Evolutionary conservation across 2,888 invertebrate species (phyloP), one percentile per base, ranked within the genome.

Genomic region (Meghimatium bilineatum): DNA sequence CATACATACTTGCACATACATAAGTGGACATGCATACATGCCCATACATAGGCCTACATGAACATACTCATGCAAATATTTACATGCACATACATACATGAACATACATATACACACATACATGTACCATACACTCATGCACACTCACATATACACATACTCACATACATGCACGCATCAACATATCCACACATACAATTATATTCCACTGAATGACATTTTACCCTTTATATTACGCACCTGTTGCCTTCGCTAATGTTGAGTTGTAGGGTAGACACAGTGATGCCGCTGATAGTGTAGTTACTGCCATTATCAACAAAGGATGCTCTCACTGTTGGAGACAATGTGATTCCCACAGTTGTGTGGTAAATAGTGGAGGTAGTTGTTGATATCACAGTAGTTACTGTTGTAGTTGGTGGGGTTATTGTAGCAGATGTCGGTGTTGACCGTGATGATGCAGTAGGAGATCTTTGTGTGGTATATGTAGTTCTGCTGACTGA

Each of bases 301-400:
- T 81, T 85, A 85, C 75, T 80, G 66, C 85, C 86, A 84, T 87
- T 82, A 82, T 86, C 80, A 76, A 74, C 32, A 79, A 85, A 87
- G 10, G 69, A 83, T 72, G 85, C 84, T 71, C 78, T 66, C 36
- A 83, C 80, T 52, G 85, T 56, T 60, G 88, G 82, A 60, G 86
- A 82, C 56, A 84, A 74, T 69, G 86, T 85, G 63, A 85, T 74
- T 36, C 83, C 85, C 38, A 84, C 83, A 49, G 85, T 85, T 69
- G 85, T 77, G 52, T 83, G 85, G 12, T 85, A 80, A 6, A 80
- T 82, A 20, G 86, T 85, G 14, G 86, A 82, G 26, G 84, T 49
- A 17, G 82, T 36, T 34, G 85, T 85, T 14, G 80, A 85, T 17
- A 52, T 80, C 49, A 84, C 77, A 3, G 85, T 81, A 0, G 81